Evolutionary conservation across 92 coral and sea anemone genomes (phyloP), one percentile per base, ranked within the genome.

Genomic region (Phymanthus crucifer): DNA sequence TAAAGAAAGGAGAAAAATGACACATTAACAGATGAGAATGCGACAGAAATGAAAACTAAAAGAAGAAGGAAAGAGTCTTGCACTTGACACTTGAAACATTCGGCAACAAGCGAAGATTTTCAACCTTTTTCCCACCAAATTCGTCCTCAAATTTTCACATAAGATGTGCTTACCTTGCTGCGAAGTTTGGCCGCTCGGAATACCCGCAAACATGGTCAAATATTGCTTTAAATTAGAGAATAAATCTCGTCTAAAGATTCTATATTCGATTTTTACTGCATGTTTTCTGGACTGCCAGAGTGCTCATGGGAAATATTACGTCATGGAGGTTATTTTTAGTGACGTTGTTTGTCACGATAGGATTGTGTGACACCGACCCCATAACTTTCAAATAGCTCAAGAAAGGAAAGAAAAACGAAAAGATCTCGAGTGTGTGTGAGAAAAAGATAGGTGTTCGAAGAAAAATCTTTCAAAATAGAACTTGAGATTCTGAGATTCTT

Each of bases 171-270:
- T 78, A 91, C 95, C 93, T 86, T 89, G 95, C 24, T 78, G 95
- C 32, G 90, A 61, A 35, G 95, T 87, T 82, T 91, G 95, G 80
- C 78, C 78, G 66, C 90, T 93, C 48, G 88, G 31, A 71, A 91
- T 89, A 27, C 93, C 90, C 52, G 93, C 77, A 86, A 91, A 91
- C 95, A 91, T 91, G 6, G 52, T 76, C 5, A 40, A 66, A 45
- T 67, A 46, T 46, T 47, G 27, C 29, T 12, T 18, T 12, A 61
- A 61, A n/a, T 27, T 61, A 34, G 9, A 24, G 34, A 61, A 61
- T 24, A 24, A 61, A 66, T n/a, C 21, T 40, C n/a, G 64, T 33
- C 46, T 47, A 21, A 2, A 40, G 78, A 69, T 33, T 17, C 65
- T 75, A 46, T 32, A 21, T 65, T 16, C 3, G n/a, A n/a, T 23